Evolutionary conservation across 2,113 vertebrate species (phyloP).

Genomic region (Glaucomys volans): DNA sequence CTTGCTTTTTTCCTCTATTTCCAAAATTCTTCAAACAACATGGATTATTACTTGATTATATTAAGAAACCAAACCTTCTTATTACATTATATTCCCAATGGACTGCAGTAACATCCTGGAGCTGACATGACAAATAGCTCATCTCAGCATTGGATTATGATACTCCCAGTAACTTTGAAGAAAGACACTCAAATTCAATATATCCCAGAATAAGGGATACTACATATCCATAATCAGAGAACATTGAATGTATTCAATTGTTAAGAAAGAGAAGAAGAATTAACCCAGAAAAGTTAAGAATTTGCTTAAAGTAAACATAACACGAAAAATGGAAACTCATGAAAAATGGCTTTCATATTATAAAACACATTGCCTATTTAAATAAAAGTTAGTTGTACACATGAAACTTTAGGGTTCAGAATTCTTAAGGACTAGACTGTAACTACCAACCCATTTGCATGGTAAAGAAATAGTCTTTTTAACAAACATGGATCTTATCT

Average conservation of each 20-base stretch:
- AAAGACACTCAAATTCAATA: conserved; percentile 68
- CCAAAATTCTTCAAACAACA: conserved; percentile 63
- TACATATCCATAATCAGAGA: conserved; percentile 29
- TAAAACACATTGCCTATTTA: background rate
- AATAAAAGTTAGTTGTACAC: background rate
- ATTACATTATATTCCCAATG: conserved; percentile 71
- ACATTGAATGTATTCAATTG: conserved; percentile 28
- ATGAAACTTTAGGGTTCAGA: background rate
- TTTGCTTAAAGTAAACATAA: conserved; percentile 28
- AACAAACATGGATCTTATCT: background rate
- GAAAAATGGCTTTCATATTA: background rate
- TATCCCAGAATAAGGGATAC: conserved; percentile 54
- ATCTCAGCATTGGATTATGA: conserved; percentile 45
- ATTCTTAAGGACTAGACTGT: background rate
- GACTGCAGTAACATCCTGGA: conserved; percentile 77
- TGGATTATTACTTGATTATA: conserved; percentile 82
- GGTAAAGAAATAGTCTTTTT: background rate
- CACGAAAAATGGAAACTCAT: background rate
- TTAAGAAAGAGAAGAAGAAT: conserved; percentile 37
- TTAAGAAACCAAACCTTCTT: conserved; percentile 76
- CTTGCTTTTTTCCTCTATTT: conserved; percentile 77
- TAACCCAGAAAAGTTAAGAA: conserved; percentile 62
- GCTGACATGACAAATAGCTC: conserved; percentile 78
- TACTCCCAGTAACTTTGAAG: background rate
- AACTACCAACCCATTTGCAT: background rate